phyloP scores from a whole-genome alignment of 2,113 vertebrate genomes.

The Abramis brama region DNA sequence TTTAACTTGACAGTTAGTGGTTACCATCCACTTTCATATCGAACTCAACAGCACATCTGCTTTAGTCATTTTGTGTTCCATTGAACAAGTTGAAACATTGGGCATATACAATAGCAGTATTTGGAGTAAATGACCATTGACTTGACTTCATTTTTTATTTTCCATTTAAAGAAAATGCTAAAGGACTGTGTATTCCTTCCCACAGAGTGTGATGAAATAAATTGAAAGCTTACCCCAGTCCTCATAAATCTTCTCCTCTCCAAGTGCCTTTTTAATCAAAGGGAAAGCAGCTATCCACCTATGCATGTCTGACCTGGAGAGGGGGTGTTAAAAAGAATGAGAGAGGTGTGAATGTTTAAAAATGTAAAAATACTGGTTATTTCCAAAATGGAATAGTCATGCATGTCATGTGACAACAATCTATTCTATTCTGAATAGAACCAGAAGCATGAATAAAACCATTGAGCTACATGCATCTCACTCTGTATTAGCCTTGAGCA shows the following conservation, averaged over 20 bases:
- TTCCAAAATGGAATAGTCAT: not conserved
- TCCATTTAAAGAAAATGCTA: not conserved
- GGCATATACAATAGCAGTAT: not conserved
- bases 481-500: constrained; percentile 73
- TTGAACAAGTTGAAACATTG: not conserved
- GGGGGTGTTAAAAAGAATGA: not conserved
- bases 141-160: not conserved
- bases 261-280: constrained; percentile 57
- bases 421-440: too few species aligned
- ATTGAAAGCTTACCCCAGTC: constrained; percentile 74
- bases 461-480: constrained; percentile 42
- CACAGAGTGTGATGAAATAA: not conserved
- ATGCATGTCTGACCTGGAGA: constrained; percentile 77
- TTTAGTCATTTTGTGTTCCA: not conserved
- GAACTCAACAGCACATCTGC: not conserved
- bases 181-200: not conserved
- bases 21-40: not conserved
- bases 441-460: not conserved
- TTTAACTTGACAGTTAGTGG: not conserved
- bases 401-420: not conserved
- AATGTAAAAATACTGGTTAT: not conserved
- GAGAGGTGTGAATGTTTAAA: not conserved
- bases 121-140: not conserved
- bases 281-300: constrained; percentile 80
- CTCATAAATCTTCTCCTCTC: constrained; percentile 77